Evolutionary conservation across 2,888 invertebrate genomes (phyloP).

Genomic region (Dinocampus coccinellae): DNA sequence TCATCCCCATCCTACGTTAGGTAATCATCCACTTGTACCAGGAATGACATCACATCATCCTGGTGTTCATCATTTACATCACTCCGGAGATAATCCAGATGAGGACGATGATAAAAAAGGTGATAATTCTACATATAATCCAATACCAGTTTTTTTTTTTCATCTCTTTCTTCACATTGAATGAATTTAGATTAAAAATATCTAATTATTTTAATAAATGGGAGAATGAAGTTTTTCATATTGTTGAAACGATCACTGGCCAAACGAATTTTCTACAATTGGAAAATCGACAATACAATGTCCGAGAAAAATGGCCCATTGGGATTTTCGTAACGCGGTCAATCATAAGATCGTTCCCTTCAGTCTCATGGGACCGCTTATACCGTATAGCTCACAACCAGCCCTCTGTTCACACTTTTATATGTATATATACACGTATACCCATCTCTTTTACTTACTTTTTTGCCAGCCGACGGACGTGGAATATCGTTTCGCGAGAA

Average conservation of each 20-base stretch:
- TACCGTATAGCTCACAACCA: slow-evolving; percentile 33
- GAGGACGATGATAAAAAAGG: slow-evolving; percentile 68
- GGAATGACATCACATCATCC: slow-evolving; percentile 62
- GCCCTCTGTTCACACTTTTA: slow-evolving; percentile 42
- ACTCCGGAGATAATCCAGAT: slow-evolving; percentile 58
- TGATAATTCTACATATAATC: slow-evolving; percentile 41
- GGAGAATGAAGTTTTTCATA: too few relatives aligned
- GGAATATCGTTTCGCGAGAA: slow-evolving; percentile 48
- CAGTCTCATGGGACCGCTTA: slow-evolving; percentile 66
- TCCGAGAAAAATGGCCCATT: slow-evolving; percentile 59
- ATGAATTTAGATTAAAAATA: too few relatives aligned
- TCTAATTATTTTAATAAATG: too few relatives aligned
- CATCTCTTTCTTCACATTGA: too few relatives aligned
- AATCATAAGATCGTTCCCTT: slow-evolving; percentile 68
- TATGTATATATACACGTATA: slow-evolving; percentile 30
- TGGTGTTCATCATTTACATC: slow-evolving; percentile 60
- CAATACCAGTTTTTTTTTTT: neutral
- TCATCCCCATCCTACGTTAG: slow-evolving; percentile 63
- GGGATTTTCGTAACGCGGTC: slow-evolving; percentile 67
- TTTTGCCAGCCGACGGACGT: slow-evolving; percentile 52
- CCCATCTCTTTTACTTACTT: slow-evolving; percentile 5
- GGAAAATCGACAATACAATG: slow-evolving; percentile 34
- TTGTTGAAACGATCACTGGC: slow-evolving; percentile 17
- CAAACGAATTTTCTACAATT: neutral
- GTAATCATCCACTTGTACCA: slow-evolving; percentile 63